These are phyloP conservation scores for Siphlonurus alternatus DNA, from an alignment of 2,888 invertebrate species.

Conservation along the genomic window DNA sequence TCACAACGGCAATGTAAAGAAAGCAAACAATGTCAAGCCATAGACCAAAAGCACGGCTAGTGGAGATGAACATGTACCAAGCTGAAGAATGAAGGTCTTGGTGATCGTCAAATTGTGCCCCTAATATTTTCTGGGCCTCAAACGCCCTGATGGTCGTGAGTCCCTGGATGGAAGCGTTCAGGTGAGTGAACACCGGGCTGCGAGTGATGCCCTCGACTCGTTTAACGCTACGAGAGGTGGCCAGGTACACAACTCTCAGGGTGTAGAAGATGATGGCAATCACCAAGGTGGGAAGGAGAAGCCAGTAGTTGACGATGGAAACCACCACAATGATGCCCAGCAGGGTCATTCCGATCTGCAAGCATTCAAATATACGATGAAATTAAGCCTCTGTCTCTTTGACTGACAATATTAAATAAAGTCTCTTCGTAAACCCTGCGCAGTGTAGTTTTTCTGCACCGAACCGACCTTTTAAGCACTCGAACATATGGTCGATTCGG, in stretches of 20 bases:
- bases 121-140: constrained; percentile 59
- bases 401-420: not conserved
- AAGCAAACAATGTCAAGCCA: constrained; percentile 82
- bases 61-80: constrained; percentile 78
- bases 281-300: constrained; percentile 20
- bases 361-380: not conserved
- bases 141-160: constrained; percentile 83
- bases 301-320: constrained; percentile 4
- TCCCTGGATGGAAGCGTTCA: constrained; percentile 78
- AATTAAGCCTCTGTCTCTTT: too few relatives aligned
- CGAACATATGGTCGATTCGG: too few relatives aligned
- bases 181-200: constrained; percentile 85
- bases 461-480: too few relatives aligned
- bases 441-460: too few relatives aligned
- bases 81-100: constrained; percentile 73
- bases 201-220: constrained; percentile 41
- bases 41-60: constrained; percentile 84
- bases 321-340: not conserved
- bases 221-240: constrained; percentile 29
- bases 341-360: not conserved
- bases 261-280: constrained; percentile 24
- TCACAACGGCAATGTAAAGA: constrained; percentile 68
- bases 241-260: constrained; percentile 26
- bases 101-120: constrained; percentile 61
- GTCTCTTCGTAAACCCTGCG: too few relatives aligned